Conservation (phyloP, 2,888 invertebrate species). For the Caenorhabditis sp. region DNA sequence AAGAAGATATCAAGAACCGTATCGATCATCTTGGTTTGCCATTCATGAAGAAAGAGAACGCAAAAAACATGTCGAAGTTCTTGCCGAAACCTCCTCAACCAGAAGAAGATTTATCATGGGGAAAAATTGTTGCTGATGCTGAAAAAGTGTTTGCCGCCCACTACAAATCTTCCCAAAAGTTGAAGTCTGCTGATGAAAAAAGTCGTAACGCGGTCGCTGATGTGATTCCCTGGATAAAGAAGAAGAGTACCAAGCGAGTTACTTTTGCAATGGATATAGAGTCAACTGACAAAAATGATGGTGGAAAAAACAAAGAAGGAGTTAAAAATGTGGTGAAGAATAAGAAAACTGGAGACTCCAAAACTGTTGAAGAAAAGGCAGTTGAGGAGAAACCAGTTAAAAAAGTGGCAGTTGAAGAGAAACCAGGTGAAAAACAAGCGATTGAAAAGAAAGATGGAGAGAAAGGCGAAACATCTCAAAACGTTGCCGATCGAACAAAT, state of each 20-base stretch:
- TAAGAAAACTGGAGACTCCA: neutral
- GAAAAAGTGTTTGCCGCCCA: neutral
- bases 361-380: neutral
- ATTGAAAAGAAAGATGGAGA: no score
- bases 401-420: neutral
- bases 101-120: neutral
- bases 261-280: no score
- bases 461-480: neutral
- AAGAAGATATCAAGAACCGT: neutral
- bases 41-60: neutral
- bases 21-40: neutral
- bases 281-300: no score
- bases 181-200: no score
- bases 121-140: neutral
- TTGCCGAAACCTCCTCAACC: neutral
- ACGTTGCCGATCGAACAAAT: neutral
- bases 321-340: neutral
- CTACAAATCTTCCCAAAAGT: no score
- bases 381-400: neutral
- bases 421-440: neutral
- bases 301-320: no score
- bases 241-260: no score
- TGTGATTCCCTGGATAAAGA: no score
- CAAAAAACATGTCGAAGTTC: neutral
- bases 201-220: no score